A percentile compares a stretch with the other conserved stretches of the same genome.
Evolutionary conservation across 2,888 invertebrate genomes (phyloP).

Genomic region (Dendrolimus houi): DNA sequence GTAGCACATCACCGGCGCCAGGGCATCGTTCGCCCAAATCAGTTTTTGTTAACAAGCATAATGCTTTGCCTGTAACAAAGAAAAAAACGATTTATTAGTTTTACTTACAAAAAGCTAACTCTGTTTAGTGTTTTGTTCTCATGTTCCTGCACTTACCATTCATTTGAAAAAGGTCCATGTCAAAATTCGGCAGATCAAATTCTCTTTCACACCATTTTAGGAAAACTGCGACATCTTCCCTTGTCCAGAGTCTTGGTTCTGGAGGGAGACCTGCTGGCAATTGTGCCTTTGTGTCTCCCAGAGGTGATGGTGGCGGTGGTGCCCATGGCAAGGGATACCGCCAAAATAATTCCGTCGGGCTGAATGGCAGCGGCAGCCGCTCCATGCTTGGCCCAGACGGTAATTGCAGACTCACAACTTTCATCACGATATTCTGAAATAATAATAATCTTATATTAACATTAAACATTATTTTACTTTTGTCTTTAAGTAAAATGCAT

Average conservation of each 20-base stretch:
- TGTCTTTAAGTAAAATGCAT: no score
- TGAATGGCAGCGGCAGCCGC: slow-evolving; percentile 87
- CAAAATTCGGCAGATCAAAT: slow-evolving; percentile 93
- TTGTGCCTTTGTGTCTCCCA: slow-evolving; percentile 91
- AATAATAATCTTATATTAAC: no score
- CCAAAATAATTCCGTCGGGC: slow-evolving; percentile 90
- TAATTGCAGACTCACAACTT: slow-evolving; percentile 82
- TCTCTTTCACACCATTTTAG: slow-evolving; percentile 94
- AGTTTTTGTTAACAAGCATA: slow-evolving; percentile 91
- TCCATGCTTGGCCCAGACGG: slow-evolving; percentile 85
- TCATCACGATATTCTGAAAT: slow-evolving; percentile 73
- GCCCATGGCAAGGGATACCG: slow-evolving; percentile 89
- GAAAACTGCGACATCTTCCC: slow-evolving; percentile 92
- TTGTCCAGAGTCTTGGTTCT: slow-evolving; percentile 93
- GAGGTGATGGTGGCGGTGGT: slow-evolving; percentile 80
- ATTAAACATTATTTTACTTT: no score
- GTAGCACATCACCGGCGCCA: slow-evolving; percentile 94
- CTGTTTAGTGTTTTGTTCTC: neutral
- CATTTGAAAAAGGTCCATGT: slow-evolving; percentile 96
- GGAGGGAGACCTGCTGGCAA: slow-evolving; percentile 88
- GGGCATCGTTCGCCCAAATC: slow-evolving; percentile 95
- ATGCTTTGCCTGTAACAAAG: slow-evolving; percentile 85
- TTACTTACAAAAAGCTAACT: neutral
- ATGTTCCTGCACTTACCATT: slow-evolving; percentile 79
- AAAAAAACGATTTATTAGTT: neutral